Evolutionary conservation across 2,797 vertebrate genomes (phyloP).

Genomic region (Gymnoscopelus braueri): DNA sequence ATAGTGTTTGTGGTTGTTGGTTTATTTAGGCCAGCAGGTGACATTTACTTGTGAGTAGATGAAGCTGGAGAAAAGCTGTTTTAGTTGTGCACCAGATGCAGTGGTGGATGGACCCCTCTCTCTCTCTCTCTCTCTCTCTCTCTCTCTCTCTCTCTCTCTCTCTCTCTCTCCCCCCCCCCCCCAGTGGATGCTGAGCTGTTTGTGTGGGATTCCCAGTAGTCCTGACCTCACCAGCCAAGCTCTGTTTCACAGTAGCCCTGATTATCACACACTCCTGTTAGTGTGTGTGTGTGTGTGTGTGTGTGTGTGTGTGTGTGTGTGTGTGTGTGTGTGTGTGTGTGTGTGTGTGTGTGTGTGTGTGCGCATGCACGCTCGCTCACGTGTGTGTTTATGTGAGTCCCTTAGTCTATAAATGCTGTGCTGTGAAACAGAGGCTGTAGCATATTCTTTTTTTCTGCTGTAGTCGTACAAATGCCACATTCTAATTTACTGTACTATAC

Average conservation of each 20-base stretch:
- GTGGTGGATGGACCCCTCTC: background rate
- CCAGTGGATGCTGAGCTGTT: conserved; percentile 15
- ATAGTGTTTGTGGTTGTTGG: conserved; percentile 6
- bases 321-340: background rate
- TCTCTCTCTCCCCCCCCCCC: background rate
- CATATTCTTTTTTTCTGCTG: conserved; percentile 9
- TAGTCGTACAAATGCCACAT: conserved; percentile 21
- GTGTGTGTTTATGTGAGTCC: background rate
- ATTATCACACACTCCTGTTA: no score
- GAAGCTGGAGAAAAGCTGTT: no score
- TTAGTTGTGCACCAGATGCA: no score
- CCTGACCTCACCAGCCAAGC: background rate
- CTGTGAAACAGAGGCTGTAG: conserved; percentile 15
- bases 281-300: conserved; percentile 7
- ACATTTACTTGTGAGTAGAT: no score
- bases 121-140: background rate
- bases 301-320: conserved; percentile 1
- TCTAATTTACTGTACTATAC: conserved; percentile 5
- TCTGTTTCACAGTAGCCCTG: no score
- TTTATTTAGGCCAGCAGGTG: no score
- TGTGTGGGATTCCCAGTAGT: conserved; percentile 28
- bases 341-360: background rate
- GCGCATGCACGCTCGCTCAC: background rate
- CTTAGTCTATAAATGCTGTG: background rate
- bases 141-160: background rate